These are phyloP conservation scores for Chrysemys picta DNA, from an alignment of 2,113 vertebrate species.

Conservation along the genomic window DNA sequence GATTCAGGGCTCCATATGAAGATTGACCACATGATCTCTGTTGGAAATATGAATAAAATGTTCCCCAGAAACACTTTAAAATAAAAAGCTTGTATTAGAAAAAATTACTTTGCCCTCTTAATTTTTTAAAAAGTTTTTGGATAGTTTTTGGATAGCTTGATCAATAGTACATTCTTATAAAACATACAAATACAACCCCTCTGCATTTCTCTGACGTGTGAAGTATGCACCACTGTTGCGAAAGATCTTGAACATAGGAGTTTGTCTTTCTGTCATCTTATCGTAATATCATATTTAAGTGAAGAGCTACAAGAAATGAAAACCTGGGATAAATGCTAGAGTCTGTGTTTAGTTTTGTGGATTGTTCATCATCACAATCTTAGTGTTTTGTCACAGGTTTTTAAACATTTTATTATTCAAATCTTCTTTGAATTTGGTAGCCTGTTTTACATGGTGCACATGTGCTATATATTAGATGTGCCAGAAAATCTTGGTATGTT, in stretches of 20 bases:
- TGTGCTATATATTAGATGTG: background rate
- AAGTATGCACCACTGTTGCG: slow-evolving; percentile 15
- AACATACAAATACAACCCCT: background rate
- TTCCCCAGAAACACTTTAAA: background rate
- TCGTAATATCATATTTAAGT: slow-evolving; percentile 38
- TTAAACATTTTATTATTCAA: background rate
- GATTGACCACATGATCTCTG: background rate
- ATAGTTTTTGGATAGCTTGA: background rate
- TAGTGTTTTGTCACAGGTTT: slow-evolving; percentile 7
- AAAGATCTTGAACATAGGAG: slow-evolving; percentile 10
- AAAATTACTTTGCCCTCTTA: background rate
- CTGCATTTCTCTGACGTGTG: background rate
- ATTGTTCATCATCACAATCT: background rate
- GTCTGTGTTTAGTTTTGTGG: slow-evolving; percentile 33
- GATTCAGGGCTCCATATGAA: slow-evolving; percentile 15
- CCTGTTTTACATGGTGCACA: background rate
- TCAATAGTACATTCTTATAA: background rate
- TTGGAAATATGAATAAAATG: slow-evolving; percentile 1
- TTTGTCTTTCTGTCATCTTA: slow-evolving; percentile 30
- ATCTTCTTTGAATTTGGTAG: background rate
- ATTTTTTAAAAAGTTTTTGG: background rate
- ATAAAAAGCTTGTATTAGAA: slow-evolving; percentile 7
- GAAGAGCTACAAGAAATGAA: background rate
- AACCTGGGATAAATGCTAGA: slow-evolving; percentile 21
- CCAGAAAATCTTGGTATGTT: background rate